Evolutionary conservation across 2,888 invertebrate genomes (phyloP).

Genomic region (Phaedon cochleariae): DNA sequence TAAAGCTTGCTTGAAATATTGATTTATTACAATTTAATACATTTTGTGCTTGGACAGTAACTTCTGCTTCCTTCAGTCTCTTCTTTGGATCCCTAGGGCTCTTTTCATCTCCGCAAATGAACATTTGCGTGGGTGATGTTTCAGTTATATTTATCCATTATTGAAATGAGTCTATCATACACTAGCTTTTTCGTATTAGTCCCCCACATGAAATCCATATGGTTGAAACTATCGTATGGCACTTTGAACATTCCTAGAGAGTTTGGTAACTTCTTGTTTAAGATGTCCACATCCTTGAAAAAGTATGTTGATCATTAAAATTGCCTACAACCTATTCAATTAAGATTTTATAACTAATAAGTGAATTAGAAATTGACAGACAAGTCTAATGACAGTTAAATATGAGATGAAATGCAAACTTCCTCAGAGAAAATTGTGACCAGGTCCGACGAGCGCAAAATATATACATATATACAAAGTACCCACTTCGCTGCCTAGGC

Average conservation of each 20-base stretch:
- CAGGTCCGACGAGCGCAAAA: too few species aligned
- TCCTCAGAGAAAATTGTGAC: too few species aligned
- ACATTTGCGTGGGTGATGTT: slow-evolving; percentile 5
- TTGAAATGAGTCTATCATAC: slow-evolving; percentile 66
- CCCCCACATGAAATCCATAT: slow-evolving; percentile 77
- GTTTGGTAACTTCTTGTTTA: slow-evolving; percentile 66
- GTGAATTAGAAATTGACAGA: too few species aligned
- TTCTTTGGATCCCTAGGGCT: neutral
- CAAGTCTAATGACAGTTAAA: too few species aligned
- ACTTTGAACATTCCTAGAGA: slow-evolving; percentile 68
- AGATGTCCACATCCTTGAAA: slow-evolving; percentile 67
- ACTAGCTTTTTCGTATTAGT: slow-evolving; percentile 68
- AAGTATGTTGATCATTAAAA: too few species aligned
- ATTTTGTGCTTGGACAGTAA: neutral
- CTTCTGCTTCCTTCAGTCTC: neutral
- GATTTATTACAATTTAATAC: neutral
- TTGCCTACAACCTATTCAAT: too few species aligned
- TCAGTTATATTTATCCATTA: slow-evolving; percentile 62
- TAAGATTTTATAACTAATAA: too few species aligned
- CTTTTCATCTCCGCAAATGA: neutral
- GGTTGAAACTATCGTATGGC: slow-evolving; percentile 69
- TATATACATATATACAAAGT: too few species aligned
- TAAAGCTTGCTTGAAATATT: neutral
- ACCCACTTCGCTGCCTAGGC: too few species aligned
- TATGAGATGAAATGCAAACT: too few species aligned